Base-by-base conservation (phyloP, 2,888 invertebrate species). In the Cepaea hortensis region DNA sequence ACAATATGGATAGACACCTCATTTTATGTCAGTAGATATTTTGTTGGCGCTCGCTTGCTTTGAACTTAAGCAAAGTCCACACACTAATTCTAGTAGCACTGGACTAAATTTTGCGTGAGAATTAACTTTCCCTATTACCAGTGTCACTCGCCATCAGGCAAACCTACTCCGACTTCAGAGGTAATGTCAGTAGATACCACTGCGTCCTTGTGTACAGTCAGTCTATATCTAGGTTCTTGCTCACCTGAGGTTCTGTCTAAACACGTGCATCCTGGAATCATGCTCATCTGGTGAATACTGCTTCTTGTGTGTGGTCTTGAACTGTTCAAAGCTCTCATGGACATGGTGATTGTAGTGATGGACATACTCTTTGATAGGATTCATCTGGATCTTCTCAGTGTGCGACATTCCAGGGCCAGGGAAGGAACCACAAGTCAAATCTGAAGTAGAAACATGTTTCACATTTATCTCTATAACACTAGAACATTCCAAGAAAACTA, bases 331-430 rank as follows among this genome's bases (percentile, higher is more conserved):
- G 93, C 97, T 97, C 76, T 95, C 95, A 50, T 97, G 96, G 0
- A 98, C 95, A 88, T 94, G 93, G 18, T 87, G 82, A 46, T 96
- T 96, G 65, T 95, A 95, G 65, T 95, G 95, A 91, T 97, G 96
- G 20, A 98, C 95, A 92, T 97, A 98, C 95, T 99, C 98, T 90
- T 96, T 96, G 97, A 98, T 98, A 0, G 98, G 98, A 95, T 98
- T 98, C 95, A 98, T 98, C 65, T 92, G 85, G 0, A 97, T 97
- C 35, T 23, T 48, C 84, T 97, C 97, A 23, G 90, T 91, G 79
- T 91, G 91, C 11, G 87, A 86, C 9, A 88, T 95, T 9, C 95
- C 95, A 0, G 97, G 35, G 2, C 98, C 98, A 0, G 98, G 98
- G 95, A 98, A 98, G 20, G 96, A 96, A 9, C 92, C 90, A 90